Percentiles rank a stretch among this genome's conserved stretches.
Conservation (phyloP, 2,113 vertebrate species). For the Ictidomys tridecemlineatus region DNA sequence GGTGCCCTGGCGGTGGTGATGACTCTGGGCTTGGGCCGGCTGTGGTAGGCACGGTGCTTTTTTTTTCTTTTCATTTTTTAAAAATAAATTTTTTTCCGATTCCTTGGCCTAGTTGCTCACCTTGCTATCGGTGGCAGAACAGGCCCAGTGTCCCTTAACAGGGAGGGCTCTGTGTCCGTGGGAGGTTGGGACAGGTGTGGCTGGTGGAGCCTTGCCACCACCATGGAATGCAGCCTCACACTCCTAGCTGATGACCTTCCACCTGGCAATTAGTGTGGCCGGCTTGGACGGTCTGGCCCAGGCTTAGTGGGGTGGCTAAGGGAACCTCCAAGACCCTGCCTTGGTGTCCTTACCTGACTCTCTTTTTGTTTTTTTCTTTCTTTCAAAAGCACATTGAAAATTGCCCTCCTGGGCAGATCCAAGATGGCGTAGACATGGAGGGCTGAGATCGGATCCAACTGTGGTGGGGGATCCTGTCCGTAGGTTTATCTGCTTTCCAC, state of each 20-base stretch:
- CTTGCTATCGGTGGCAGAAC: background rate
- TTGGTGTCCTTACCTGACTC: background rate
- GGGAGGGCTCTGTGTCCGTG: background rate
- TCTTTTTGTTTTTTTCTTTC: background rate
- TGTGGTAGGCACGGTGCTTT: background rate
- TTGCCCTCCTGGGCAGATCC: background rate
- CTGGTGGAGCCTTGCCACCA: background rate
- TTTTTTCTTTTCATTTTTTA: slow-evolving; percentile 31
- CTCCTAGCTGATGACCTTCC: slow-evolving; percentile 31
- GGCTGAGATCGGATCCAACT: background rate
- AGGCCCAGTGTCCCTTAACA: slow-evolving; percentile 10
- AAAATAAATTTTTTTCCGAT: slow-evolving; percentile 62
- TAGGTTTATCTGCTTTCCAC: background rate
- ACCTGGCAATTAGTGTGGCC: background rate
- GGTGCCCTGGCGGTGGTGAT: slow-evolving; percentile 9
- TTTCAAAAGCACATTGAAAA: background rate
- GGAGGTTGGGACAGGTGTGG: slow-evolving; percentile 31
- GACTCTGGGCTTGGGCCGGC: background rate
- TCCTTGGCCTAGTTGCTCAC: background rate
- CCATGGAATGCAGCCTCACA: slow-evolving; percentile 53
- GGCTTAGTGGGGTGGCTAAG: background rate
- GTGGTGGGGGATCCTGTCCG: background rate
- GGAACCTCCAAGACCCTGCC: too few species aligned
- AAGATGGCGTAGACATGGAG: background rate
- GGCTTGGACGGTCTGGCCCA: background rate